Conservation (phyloP, 2,113 vertebrate genomes). For the Nibea coibor region DNA sequence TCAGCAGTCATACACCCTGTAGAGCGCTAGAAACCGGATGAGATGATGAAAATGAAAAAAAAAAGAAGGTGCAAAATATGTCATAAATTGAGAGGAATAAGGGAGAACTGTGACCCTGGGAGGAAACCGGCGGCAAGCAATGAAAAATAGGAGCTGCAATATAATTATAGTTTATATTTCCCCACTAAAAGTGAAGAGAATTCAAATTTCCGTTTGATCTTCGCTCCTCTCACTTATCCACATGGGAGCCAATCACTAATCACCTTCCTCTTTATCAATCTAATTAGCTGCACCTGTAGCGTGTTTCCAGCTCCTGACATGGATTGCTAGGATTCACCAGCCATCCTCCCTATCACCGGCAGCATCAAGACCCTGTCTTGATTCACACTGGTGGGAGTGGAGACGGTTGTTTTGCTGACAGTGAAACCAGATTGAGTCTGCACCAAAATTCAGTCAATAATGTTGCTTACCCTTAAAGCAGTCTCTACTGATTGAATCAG, state of each 20-base stretch:
- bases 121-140: too few species aligned
- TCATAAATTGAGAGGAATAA: too few species aligned
- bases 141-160: neutral
- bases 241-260: conserved; percentile 34
- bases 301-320: conserved; percentile 16
- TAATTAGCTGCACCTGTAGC: conserved; percentile 36
- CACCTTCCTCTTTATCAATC: conserved; percentile 23
- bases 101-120: too few species aligned
- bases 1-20: too few species aligned
- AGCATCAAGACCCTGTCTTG: neutral
- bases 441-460: conserved; percentile 45
- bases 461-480: conserved; percentile 37
- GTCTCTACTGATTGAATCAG: conserved; percentile 33
- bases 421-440: conserved; percentile 28
- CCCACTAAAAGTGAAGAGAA: neutral
- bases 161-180: neutral
- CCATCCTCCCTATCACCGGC: neutral
- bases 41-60: too few species aligned
- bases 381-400: neutral
- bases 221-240: neutral
- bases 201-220: neutral
- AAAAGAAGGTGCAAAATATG: too few species aligned
- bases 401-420: conserved; percentile 42
- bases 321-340: conserved; percentile 18
- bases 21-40: too few species aligned